A percentile compares a stretch with the other conserved stretches of the same genome.
These are phyloP conservation scores for Epinephelus lanceolatus DNA, from an alignment of 2,113 vertebrate species.

Conservation along the genomic window DNA sequence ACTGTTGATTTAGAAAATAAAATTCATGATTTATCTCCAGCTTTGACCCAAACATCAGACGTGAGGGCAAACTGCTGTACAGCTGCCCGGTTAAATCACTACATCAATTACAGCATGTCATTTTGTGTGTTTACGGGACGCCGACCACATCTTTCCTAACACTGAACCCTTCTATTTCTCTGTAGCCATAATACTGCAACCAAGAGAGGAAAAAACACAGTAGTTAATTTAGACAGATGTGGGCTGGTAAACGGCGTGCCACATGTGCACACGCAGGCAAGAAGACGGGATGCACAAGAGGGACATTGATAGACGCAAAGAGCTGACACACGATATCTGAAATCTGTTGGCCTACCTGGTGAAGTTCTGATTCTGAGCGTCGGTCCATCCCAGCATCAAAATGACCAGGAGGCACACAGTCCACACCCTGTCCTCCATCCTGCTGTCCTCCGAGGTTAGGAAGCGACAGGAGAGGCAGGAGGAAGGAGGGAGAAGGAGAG, in stretches of 20 bases:
- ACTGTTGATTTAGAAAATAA: neutral
- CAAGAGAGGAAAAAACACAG: conserved; percentile 23
- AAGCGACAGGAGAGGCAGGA: conserved; percentile 47
- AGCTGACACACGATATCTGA: neutral
- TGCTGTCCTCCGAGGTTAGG: conserved; percentile 65
- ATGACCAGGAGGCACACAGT: conserved; percentile 66
- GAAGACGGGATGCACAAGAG: conserved; percentile 24
- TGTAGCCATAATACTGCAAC: conserved; percentile 43
- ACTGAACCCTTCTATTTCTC: conserved; percentile 57
- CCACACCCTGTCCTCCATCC: conserved; percentile 78
- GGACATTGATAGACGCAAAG: neutral
- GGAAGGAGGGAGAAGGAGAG: conserved; percentile 23
- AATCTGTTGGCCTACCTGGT: conserved; percentile 73
- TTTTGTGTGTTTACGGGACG: conserved; percentile 61
- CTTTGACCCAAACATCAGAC: neutral
- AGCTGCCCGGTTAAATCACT: conserved; percentile 16
- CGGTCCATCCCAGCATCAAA: conserved; percentile 73
- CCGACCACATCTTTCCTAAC: conserved; percentile 52
- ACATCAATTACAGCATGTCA: conserved; percentile 32
- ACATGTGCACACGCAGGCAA: conserved; percentile 57
- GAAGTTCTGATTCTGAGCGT: conserved; percentile 77
- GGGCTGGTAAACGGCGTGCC: conserved; percentile 44
- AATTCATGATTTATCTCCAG: neutral
- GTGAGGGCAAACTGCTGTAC: neutral
- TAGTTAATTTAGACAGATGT: conserved; percentile 35